These are phyloP conservation scores for Cryptocephalus moraei DNA, from an alignment of 2,888 invertebrate genomes.

Conservation along the genomic window DNA sequence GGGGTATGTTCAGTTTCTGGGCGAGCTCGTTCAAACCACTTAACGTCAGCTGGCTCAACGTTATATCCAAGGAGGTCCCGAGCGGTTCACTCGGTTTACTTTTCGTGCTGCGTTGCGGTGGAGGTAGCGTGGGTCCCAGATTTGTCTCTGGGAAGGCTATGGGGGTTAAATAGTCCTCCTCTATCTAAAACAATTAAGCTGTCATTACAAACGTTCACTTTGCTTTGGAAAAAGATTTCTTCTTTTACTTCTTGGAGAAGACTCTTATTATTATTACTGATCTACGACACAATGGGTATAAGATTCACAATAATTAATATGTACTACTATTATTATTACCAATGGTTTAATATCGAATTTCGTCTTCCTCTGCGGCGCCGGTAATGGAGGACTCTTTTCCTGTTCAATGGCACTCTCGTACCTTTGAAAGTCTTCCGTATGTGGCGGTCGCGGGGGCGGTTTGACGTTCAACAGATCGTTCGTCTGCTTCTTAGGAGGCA, in stretches of 20 bases:
- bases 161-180: conserved; percentile 61
- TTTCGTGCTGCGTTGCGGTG: conserved; percentile 35
- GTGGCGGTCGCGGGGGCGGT: conserved; percentile 53
- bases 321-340: too few relatives aligned
- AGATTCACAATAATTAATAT: too few relatives aligned
- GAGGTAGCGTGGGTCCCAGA: conserved; percentile 39
- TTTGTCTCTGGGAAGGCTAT: conserved; percentile 28
- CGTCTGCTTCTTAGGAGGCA: conserved; percentile 60
- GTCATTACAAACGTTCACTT: background rate
- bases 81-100: conserved; percentile 7
- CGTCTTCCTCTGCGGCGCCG: conserved; percentile 48
- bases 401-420: conserved; percentile 28
- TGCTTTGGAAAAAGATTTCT: too few relatives aligned
- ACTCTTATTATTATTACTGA: too few relatives aligned
- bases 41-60: conserved; percentile 71
- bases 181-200: conserved; percentile 14
- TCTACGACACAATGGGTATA: too few relatives aligned
- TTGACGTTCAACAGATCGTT: conserved; percentile 49
- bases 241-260: too few relatives aligned
- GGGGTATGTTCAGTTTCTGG: conserved; percentile 62
- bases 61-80: conserved; percentile 56
- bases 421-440: conserved; percentile 43
- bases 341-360: conserved; percentile 35
- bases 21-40: conserved; percentile 75
- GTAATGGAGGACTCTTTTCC: conserved; percentile 47